These are phyloP conservation scores for Triplophysa siluroides DNA, from an alignment of 2,113 vertebrate genomes.

Conservation along the genomic window DNA sequence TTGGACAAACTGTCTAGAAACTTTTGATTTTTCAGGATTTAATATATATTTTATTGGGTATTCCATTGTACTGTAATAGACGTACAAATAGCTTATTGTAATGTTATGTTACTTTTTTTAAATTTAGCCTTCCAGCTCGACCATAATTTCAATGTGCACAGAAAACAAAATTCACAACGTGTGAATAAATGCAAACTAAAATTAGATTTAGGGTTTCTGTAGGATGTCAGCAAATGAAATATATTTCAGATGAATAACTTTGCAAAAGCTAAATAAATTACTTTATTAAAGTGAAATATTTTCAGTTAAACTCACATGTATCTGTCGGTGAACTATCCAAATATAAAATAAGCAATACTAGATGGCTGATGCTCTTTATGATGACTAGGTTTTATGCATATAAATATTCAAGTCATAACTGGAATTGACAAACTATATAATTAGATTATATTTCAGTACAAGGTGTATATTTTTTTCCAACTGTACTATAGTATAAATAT, in stretches of 20 bases:
- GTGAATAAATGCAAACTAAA: conserved; percentile 8
- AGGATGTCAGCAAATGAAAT: neutral
- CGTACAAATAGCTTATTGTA: neutral
- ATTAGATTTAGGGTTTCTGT: neutral
- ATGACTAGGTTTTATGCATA: too few relatives aligned
- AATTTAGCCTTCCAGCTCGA: neutral
- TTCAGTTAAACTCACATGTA: neutral
- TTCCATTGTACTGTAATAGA: conserved; percentile 10
- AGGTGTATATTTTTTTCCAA: too few relatives aligned
- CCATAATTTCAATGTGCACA: neutral
- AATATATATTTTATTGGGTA: conserved; percentile 33
- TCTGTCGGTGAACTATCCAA: neutral
- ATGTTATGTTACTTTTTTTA: neutral
- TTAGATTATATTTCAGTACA: too few relatives aligned
- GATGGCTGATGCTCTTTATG: too few relatives aligned
- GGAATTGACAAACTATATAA: too few relatives aligned
- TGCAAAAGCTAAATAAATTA: conserved; percentile 35
- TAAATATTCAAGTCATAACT: too few relatives aligned
- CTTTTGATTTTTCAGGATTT: conserved; percentile 24
- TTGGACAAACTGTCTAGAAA: neutral
- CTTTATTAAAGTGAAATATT: conserved; percentile 33
- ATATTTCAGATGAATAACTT: conserved; percentile 10
- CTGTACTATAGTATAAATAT: too few relatives aligned
- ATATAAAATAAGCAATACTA: neutral
- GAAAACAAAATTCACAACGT: conserved; percentile 12